Base-by-base conservation (phyloP, 2,113 vertebrate genomes). In the Natator depressus region DNA sequence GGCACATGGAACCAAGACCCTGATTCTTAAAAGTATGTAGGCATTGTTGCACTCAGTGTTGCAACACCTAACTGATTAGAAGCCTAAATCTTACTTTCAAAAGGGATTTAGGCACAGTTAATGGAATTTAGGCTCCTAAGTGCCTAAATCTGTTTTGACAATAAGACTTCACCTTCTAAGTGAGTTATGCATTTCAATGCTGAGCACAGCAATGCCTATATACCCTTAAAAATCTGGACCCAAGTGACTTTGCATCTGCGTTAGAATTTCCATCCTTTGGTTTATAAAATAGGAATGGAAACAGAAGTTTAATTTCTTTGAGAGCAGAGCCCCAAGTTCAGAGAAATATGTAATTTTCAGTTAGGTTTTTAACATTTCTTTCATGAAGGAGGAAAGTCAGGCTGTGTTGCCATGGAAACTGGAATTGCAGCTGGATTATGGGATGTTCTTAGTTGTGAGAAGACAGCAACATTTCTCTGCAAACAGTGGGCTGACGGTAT, bases 341-440 rank as follows among this genome's bases (percentile, higher is more conserved):
- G 62, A 81, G 57, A 88, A 85, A 10, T 85, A 55, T 59, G 1
- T 0, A 54, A 96, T 93, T 57, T 80, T 57, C 49, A 49, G 10
- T 9, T 79, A 16, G 10, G 4, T 78, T 46, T 59, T n/a, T 75
- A 3, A 87, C 0, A 12, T 88, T 93, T 94, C 1, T 91, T 89
- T 85, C 46, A 79, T 62, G 93, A 98, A 99, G 99, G 98, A 89
- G 98, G 98, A 88, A 97, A 98, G 75, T 95, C 98, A 82, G 99
- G 99, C 54, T 99, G 99, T 22, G 98, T 99, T 90, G 99, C 98
- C 47, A 99, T 99, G 98, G 97, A 93, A 96, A 99, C 99, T 35
- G 99, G 99, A 55, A 82, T 59, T 72, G 97, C 98, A 84, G 99
- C 98, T 49, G 99, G 99, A 92, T 97, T 99, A 92, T 99, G 99